Base-by-base conservation (phyloP, 1,140 invertebrate genomes). In the Apocrypta bakeri region DNA sequence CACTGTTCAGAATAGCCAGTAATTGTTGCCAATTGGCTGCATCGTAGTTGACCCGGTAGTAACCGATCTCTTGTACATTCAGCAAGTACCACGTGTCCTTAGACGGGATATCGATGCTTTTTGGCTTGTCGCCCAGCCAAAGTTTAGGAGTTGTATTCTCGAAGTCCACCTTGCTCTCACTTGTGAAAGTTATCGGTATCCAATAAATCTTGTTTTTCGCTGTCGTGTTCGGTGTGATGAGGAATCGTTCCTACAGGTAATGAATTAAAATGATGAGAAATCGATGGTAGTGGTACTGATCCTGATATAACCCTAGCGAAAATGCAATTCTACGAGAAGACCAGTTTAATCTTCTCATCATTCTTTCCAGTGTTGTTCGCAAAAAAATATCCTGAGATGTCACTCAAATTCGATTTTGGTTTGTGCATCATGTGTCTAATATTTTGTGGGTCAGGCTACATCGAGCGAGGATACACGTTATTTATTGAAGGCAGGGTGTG, bases 31-130 rank as follows among this genome's bases (percentile, higher is more conserved):
- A 93, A 48, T 93, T 91, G 2, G 87, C 85, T 0, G 69, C 63
- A 48, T 95, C 94, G 80, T 96, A 96, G 78, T 94, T 94, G 0
- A 95, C 94, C 25, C 94, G 93, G 85, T 95, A 95, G 81, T 94
- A 95, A 31, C 94, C 94, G 56, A 92, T 93, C 84, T 94, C 92
- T 84, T 94, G 93, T 24, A 94, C 92, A 84, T 95, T 95, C 0
- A 95, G 73, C 14, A 95, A 92, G 56, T 92, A 92, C 94, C 94
- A 95, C 2, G 93, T 91, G 14, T 88, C 24, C 33, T 77, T 1
- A 0, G 63, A 0, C 1, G 79, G 29, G 0, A 91, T 88, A 1
- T 88, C 27, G 0, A 90, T 86, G 0, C 9, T 64, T 0, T 85
- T 74, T 2, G 85, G 48, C 9, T 86, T 82, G 29, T 87, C 83